A percentile compares a stretch with the other conserved stretches of the same genome.
Evolutionary conservation across 2,888 invertebrate species (phyloP).

Genomic region (Aphidius colemani): DNA sequence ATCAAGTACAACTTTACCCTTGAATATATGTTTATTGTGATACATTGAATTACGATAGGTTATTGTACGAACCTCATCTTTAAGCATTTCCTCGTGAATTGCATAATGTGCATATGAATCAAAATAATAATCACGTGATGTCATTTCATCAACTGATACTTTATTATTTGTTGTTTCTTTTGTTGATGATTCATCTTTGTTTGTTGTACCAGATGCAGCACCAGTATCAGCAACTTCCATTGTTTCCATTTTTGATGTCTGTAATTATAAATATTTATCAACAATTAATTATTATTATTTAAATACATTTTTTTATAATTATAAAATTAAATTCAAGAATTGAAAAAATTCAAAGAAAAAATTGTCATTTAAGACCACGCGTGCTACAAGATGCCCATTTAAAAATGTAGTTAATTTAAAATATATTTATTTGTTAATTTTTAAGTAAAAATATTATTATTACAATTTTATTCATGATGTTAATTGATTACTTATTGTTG

Average conservation of each 20-base stretch:
- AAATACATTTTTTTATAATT: too few relatives aligned
- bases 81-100: conserved; percentile 99
- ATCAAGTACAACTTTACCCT: conserved; percentile 89
- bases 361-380: too few relatives aligned
- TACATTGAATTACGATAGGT: conserved; percentile 99
- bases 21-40: conserved; percentile 98
- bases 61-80: conserved; percentile 97
- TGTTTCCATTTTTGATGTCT: conserved; percentile 61
- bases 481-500: conserved; percentile 19
- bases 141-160: conserved; percentile 92
- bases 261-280: conserved; percentile 25
- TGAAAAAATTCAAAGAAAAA: too few relatives aligned
- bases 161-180: conserved; percentile 50
- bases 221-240: conserved; percentile 60
- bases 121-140: conserved; percentile 99
- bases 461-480: conserved; percentile 45
- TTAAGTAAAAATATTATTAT: conserved; percentile 32
- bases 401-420: not conserved
- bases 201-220: conserved; percentile 49
- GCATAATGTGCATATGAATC: conserved; percentile 99
- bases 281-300: not conserved
- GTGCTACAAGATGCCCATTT: too few relatives aligned
- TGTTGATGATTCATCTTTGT: conserved; percentile 33
- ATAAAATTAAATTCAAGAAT: too few relatives aligned
- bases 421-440: not conserved